Percentiles rank a stretch among this genome's conserved stretches.
Conservation (phyloP, 2,888 invertebrate genomes). For the Hofmannophila pseudospretella region DNA sequence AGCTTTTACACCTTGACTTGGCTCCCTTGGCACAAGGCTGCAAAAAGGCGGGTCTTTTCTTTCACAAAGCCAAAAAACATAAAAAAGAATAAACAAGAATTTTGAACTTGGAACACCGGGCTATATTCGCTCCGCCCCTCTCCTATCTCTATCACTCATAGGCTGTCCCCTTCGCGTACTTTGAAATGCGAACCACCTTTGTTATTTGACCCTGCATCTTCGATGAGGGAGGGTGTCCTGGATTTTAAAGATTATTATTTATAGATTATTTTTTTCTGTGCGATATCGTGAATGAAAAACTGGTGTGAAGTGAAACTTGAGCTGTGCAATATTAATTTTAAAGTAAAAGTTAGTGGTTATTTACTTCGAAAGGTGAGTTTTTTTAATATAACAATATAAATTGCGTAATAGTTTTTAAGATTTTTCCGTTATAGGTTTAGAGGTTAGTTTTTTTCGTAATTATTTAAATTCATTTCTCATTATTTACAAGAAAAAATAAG, state of each 20-base stretch:
- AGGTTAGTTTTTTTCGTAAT: too few species aligned
- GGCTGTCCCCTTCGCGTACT: slow-evolving; percentile 17
- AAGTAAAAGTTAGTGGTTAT: background rate
- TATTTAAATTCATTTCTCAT: too few species aligned
- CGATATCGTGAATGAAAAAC: slow-evolving; percentile 18
- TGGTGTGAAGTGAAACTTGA: slow-evolving; percentile 8
- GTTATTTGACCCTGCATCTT: slow-evolving; percentile 63
- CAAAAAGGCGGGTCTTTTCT: slow-evolving; percentile 10
- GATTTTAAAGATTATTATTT: slow-evolving; percentile 12
- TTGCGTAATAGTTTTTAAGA: too few species aligned
- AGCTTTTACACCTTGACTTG: too few species aligned
- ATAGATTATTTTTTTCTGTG: slow-evolving; percentile 21
- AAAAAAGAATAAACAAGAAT: slow-evolving; percentile 18
- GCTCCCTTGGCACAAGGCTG: background rate
- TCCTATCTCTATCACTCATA: slow-evolving; percentile 11
- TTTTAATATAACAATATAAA: background rate
- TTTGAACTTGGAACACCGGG: slow-evolving; percentile 26
- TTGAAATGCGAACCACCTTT: slow-evolving; percentile 56
- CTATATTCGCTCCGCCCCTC: slow-evolving; percentile 42
- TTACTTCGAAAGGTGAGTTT: background rate
- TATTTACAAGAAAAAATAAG: too few species aligned
- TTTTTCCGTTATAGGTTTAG: too few species aligned
- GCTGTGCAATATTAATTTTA: slow-evolving; percentile 5
- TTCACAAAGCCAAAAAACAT: slow-evolving; percentile 6
- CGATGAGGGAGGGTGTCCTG: slow-evolving; percentile 48